Base-by-base conservation (phyloP, 2,888 invertebrate genomes). In the Eilema sororculum region DNA sequence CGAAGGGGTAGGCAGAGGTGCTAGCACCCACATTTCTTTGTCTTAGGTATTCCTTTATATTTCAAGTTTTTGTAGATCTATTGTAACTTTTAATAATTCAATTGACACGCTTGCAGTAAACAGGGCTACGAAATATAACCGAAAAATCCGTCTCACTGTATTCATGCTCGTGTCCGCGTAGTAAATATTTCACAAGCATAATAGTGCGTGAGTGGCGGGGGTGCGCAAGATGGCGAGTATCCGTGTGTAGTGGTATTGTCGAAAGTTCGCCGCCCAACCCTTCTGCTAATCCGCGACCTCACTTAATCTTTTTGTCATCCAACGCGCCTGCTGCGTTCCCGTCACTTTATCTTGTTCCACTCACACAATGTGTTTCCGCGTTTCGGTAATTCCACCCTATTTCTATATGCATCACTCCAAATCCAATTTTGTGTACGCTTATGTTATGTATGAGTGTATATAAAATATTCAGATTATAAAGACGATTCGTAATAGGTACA, bases 221-320 rank as follows among this genome's bases (percentile, higher is more conserved):
- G 69, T 61, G 41, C 33, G 61, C 65, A 37, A 69, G 56, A 65
- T 64, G 28, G 66, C 61, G 58, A 46, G 64, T 70, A 64, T 62
- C 30, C 20, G 63, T 65, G 64, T 67, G 66, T 71, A 71, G 67
- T 67, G 24, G 61, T 28, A 68, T 64, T 65, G 62, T 70, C 16
- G 60, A 68, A 71, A 60, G 60, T 63, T 69, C 37, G 24, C 33
- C 58, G 24, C 20, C 59, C 57, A 64, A 69, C 62, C 71, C 74
- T 73, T 60, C 63, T 62, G 62, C 72, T 74, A 75, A 77, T 78
- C 74, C 71, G 65, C 61, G 69, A 73, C 67, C 65, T 37, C 66
- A 73, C 75, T 75, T 75, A 76, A 78, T 77, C 69, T 75, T 72
- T 78, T 72, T 73, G 65, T 68, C 68, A 72, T 76, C 57, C 59